Percentiles rank a stretch among this genome's conserved stretches.
Evolutionary conservation across 2,797 vertebrate genomes (phyloP).

Genomic region (Anolis apletophallus): DNA sequence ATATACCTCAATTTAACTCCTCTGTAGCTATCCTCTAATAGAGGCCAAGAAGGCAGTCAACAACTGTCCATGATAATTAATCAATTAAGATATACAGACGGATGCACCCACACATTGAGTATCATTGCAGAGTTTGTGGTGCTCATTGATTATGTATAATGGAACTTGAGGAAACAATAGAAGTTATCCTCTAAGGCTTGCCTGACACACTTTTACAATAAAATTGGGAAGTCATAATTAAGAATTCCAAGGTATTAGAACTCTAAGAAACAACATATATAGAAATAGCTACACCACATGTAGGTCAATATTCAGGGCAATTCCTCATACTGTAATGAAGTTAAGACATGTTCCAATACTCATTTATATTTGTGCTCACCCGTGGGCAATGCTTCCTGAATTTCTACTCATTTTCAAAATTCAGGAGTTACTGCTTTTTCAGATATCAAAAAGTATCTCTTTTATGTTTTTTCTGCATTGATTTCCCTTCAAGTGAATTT

Average conservation of each 20-base stretch:
- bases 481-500: not conserved
- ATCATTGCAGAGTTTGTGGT: not conserved
- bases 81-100: not conserved
- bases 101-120: not conserved
- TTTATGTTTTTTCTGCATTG: not conserved
- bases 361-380: not conserved
- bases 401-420: not conserved
- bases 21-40: slow-evolving; percentile 41
- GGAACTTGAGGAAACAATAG: not conserved
- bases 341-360: not conserved
- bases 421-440: not conserved
- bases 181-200: not conserved
- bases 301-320: not conserved
- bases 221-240: not conserved
- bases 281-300: not conserved
- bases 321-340: not conserved
- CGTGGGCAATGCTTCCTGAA: not conserved
- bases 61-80: not conserved
- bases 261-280: not conserved
- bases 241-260: not conserved
- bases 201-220: not conserved
- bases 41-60: slow-evolving; percentile 46
- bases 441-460: not conserved
- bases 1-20: slow-evolving; percentile 49
- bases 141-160: not conserved